Conservation (phyloP, 2,797 vertebrate genomes). For the Champsocephalus gunnari region DNA sequence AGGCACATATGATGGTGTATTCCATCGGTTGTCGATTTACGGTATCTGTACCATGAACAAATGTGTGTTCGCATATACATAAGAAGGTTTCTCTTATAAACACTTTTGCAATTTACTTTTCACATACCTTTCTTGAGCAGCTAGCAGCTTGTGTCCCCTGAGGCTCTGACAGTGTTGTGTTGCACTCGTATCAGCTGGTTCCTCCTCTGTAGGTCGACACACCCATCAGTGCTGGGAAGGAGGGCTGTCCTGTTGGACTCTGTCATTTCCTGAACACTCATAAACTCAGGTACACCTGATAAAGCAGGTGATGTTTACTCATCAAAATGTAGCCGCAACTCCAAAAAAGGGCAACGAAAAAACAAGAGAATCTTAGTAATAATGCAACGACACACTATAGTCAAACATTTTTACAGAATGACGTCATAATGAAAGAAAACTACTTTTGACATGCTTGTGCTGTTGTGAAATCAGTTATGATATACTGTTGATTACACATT, state of each 20-base stretch:
- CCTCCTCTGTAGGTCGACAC: constrained; percentile 9
- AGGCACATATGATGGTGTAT: background rate
- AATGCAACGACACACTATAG: background rate
- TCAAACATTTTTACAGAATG: background rate
- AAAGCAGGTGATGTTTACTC: background rate
- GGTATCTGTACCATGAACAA: constrained; percentile 18
- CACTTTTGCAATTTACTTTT: too few relatives aligned
- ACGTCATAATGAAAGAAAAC: background rate
- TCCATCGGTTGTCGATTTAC: background rate
- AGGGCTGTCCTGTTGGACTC: background rate
- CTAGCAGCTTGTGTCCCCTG: background rate
- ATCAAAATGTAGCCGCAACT: background rate
- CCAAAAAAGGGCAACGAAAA: background rate
- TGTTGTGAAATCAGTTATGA: background rate
- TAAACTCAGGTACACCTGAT: constrained; percentile 1
- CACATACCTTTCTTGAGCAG: constrained; percentile 22
- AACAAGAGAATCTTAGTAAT: background rate
- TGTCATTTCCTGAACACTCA: constrained; percentile 31
- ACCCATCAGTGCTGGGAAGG: constrained; percentile 11
- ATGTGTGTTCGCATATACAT: background rate
- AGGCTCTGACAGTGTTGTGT: background rate
- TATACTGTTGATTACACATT: background rate
- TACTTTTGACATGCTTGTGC: background rate
- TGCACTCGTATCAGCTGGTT: background rate
- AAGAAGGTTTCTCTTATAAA: background rate